phyloP scores from a whole-genome alignment of 2,113 vertebrate species.

The Labeo catla region DNA sequence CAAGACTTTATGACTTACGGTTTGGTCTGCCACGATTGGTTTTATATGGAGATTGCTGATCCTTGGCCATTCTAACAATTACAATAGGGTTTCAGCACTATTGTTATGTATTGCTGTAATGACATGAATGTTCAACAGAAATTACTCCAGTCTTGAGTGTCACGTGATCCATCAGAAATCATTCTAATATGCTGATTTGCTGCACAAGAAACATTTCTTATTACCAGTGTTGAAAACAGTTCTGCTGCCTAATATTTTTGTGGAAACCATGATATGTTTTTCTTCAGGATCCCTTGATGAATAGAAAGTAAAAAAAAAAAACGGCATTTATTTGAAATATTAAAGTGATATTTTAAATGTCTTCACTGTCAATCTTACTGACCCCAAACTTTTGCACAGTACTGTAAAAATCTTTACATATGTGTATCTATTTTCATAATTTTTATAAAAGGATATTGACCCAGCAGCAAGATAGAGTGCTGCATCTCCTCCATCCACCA shows the following conservation, averaged over 20 bases:
- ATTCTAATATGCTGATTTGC: background rate
- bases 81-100: too few relatives aligned
- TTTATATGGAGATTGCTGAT: too few relatives aligned
- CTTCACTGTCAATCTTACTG: background rate
- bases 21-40: too few relatives aligned
- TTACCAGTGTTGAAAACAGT: background rate
- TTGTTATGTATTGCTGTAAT: background rate
- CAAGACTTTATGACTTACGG: too few relatives aligned
- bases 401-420: background rate
- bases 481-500: constrained; percentile 72
- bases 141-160: background rate
- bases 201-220: background rate
- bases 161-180: background rate
- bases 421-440: background rate
- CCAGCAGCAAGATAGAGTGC: constrained; percentile 73
- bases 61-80: too few relatives aligned
- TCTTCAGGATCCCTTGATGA: background rate
- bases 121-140: background rate
- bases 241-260: background rate
- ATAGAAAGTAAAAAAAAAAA: background rate
- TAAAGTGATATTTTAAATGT: background rate
- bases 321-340: background rate
- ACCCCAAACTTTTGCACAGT: background rate
- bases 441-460: constrained; percentile 76
- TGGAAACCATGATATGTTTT: background rate